phyloP scores from a whole-genome alignment of 92 coral and sea anemone genomes.

The Epizoanthus fatuus region DNA sequence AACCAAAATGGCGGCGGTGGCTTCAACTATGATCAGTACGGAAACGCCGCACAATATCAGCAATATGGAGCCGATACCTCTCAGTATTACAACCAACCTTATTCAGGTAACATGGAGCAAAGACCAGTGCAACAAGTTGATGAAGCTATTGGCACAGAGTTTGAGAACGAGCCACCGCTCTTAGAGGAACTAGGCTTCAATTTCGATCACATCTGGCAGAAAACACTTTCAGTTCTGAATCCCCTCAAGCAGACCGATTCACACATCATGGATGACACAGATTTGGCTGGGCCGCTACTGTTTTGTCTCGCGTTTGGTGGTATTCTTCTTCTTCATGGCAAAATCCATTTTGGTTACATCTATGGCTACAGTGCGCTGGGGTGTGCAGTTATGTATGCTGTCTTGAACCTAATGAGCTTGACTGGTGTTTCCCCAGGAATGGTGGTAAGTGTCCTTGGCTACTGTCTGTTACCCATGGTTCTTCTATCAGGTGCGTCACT shows the following conservation, averaged over 20 bases:
- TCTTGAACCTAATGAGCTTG: conserved; percentile 96
- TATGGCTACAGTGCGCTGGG: conserved; percentile 95
- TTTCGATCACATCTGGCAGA: conserved; percentile 96
- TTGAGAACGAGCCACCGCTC: conserved; percentile 95
- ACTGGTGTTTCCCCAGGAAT: conserved; percentile 95
- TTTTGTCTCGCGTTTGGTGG: conserved; percentile 99
- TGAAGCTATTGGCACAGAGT: conserved; percentile 89
- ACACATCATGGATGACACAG: conserved; percentile 99
- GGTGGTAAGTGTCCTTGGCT: conserved; percentile 94
- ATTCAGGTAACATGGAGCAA: conserved; percentile 67
- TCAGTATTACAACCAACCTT: conserved; percentile 64
- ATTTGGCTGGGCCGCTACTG: conserved; percentile 94
- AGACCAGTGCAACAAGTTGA: conserved; percentile 76
- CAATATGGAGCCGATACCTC: conserved; percentile 68
- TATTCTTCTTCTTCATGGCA: conserved; percentile 92
- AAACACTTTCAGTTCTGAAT: conserved; percentile 95
- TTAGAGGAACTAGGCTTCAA: conserved; percentile 97
- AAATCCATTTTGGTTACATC: conserved; percentile 94
- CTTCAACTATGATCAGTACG: conserved; percentile 66
- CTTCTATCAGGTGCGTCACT: conserved; percentile 84
- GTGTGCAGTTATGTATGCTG: conserved; percentile 89
- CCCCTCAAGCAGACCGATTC: conserved; percentile 90
- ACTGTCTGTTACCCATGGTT: conserved; percentile 97
- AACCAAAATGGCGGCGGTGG: conserved; percentile 38
- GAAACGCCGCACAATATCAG: conserved; percentile 61